A percentile compares a stretch with the other conserved stretches of the same genome.
phyloP scores from a whole-genome alignment of 2,113 vertebrate species.

The Naja naja region DNA sequence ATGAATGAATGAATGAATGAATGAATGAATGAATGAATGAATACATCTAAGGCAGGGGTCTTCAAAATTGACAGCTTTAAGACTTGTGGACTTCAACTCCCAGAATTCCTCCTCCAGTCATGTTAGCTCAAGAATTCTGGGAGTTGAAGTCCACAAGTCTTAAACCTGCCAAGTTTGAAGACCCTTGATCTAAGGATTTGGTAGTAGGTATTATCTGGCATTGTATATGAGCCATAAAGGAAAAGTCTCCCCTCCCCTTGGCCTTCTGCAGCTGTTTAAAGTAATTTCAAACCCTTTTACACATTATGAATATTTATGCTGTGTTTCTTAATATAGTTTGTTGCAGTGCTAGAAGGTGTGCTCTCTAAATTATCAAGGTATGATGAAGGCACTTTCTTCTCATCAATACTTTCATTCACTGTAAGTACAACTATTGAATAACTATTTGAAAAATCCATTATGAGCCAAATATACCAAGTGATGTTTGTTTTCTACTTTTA shows the following conservation, averaged over 20 bases:
- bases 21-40: no score
- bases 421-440: constrained; percentile 76
- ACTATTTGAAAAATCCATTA: constrained; percentile 35
- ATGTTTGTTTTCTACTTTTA: constrained; percentile 62
- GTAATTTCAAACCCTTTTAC: background rate
- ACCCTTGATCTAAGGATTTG: background rate
- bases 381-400: constrained; percentile 96
- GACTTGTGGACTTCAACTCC: no score
- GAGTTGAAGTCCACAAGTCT: no score
- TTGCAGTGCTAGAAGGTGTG: constrained; percentile 85
- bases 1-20: no score
- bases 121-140: no score
- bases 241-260: background rate
- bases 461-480: constrained; percentile 44
- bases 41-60: rapidly evolving
- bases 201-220: background rate
- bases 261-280: background rate
- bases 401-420: constrained; percentile 95
- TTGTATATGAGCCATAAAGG: background rate
- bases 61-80: no score
- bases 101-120: no score
- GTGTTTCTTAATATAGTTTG: constrained; percentile 74
- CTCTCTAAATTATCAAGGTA: constrained; percentile 93
- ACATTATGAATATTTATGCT: constrained; percentile 33
- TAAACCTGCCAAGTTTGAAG: no score